phyloP scores from a whole-genome alignment of 2,797 vertebrate species.

The Discoglossus pictus region DNA sequence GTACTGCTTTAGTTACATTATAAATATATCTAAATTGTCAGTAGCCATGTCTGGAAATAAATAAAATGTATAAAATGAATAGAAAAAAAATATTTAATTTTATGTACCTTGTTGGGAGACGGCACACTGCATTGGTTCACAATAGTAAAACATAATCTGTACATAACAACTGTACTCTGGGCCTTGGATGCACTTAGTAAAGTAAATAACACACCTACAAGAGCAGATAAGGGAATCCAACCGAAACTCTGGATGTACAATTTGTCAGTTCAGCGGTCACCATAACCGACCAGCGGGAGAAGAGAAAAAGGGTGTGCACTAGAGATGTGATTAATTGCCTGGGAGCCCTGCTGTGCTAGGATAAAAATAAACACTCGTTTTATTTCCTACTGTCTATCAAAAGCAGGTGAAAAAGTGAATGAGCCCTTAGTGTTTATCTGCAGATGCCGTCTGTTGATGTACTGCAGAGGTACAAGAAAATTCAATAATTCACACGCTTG shows the following conservation, averaged over 20 bases:
- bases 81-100: too few relatives aligned
- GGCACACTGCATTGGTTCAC: constrained; percentile 57
- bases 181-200: constrained; percentile 68
- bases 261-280: constrained; percentile 33
- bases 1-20: too few relatives aligned
- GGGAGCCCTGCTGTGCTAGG: constrained; percentile 21
- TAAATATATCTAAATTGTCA: too few relatives aligned
- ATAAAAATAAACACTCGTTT: constrained; percentile 29
- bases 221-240: constrained; percentile 64
- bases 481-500: too few relatives aligned
- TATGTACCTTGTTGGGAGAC: too few relatives aligned
- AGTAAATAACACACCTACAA: constrained; percentile 81
- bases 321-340: constrained; percentile 17
- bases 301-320: constrained; percentile 21
- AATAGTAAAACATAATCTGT: constrained; percentile 63
- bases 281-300: accelerated
- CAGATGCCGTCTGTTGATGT: too few relatives aligned
- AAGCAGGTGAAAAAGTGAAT: neutral
- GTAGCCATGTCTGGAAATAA: too few relatives aligned
- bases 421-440: neutral
- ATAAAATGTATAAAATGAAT: too few relatives aligned
- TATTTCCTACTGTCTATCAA: too few relatives aligned
- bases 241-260: constrained; percentile 36
- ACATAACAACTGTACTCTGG: constrained; percentile 73
- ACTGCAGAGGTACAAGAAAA: too few relatives aligned